Conservation (phyloP, 2,113 vertebrate genomes). For the Lycocorax pyrrhopterus region DNA sequence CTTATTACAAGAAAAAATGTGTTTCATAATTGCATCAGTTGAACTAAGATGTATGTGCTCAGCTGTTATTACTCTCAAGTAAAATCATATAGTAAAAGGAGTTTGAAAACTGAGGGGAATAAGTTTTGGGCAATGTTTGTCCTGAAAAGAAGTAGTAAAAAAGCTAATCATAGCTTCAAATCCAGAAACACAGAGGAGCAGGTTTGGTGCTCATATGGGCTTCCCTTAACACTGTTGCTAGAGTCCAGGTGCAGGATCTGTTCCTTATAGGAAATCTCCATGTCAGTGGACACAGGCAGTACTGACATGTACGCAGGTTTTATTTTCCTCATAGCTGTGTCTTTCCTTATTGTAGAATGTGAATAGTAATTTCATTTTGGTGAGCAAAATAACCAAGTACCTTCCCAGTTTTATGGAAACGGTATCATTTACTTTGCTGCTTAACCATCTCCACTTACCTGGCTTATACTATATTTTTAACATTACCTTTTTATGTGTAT, state of each 20-base stretch:
- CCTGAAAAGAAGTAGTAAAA: background rate
- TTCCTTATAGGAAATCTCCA: background rate
- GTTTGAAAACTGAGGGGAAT: background rate
- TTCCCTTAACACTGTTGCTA: background rate
- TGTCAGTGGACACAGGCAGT: background rate
- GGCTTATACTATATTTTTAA: background rate
- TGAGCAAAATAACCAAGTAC: background rate
- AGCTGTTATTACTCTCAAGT: background rate
- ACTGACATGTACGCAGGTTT: background rate
- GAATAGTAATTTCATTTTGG: background rate
- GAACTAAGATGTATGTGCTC: background rate
- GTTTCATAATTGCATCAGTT: background rate
- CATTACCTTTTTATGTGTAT: background rate
- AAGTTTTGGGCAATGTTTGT: background rate
- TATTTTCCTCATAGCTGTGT: constrained; percentile 14
- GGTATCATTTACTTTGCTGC: background rate
- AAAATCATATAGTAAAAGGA: background rate
- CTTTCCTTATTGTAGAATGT: background rate
- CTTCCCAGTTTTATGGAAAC: background rate
- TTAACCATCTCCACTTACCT: background rate
- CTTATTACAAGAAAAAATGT: background rate
- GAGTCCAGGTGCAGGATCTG: background rate
- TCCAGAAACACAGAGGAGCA: background rate
- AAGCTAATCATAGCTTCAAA: background rate
- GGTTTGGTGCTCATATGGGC: background rate